A percentile compares a stretch with the other conserved stretches of the same genome.
Conservation (phyloP, 1,140 invertebrate species). For the Protaetia brevitarsis region DNA sequence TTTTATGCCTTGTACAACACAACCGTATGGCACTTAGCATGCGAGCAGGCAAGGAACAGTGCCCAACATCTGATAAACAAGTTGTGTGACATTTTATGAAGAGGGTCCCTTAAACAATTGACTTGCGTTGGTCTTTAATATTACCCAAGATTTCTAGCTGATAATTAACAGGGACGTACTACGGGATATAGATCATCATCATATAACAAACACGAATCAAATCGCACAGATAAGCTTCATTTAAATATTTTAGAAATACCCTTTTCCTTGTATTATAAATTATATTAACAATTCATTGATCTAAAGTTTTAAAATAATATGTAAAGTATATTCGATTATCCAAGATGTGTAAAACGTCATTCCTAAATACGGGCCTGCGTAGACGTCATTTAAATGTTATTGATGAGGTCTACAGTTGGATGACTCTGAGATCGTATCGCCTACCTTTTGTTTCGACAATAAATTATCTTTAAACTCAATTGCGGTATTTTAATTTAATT, state of each 20-base stretch:
- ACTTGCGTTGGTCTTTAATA: constrained; percentile 39
- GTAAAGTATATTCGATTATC: neutral
- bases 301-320: neutral
- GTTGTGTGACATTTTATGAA: constrained; percentile 43
- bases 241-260: too few species aligned
- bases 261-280: neutral
- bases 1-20: neutral
- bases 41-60: constrained; percentile 27
- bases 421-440: constrained; percentile 39
- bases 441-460: constrained; percentile 46
- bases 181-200: neutral
- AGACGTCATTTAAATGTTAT: constrained; percentile 42
- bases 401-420: constrained; percentile 34
- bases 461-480: constrained; percentile 42
- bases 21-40: neutral
- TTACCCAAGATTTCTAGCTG: constrained; percentile 30
- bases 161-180: constrained; percentile 34
- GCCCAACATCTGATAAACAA: constrained; percentile 40
- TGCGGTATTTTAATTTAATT: constrained; percentile 46
- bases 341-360: neutral
- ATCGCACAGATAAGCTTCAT: neutral
- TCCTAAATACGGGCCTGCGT: constrained; percentile 30
- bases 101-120: constrained; percentile 38
- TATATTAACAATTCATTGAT: neutral
- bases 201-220: neutral